Percentiles rank a stretch among this genome's conserved stretches.
phyloP scores from a whole-genome alignment of 2,113 vertebrate species.

The Hiodon tergisus region DNA sequence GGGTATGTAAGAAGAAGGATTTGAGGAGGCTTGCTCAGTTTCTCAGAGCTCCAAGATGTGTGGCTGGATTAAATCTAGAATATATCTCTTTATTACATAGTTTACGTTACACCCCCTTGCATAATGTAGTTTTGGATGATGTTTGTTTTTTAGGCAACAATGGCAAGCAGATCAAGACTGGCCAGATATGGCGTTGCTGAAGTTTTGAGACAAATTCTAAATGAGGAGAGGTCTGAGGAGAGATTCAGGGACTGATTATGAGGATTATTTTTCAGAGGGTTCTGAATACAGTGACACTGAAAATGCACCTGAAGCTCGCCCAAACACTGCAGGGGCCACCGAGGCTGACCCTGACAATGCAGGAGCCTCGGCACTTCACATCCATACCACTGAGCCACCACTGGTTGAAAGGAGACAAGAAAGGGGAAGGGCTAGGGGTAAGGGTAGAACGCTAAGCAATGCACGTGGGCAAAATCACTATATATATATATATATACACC shows the following conservation, averaged over 20 bases:
- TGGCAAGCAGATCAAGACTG: neutral
- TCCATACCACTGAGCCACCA: neutral
- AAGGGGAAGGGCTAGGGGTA: neutral
- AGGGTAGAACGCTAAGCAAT: neutral
- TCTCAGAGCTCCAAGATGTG: too few relatives aligned
- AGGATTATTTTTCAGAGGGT: neutral
- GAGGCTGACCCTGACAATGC: neutral
- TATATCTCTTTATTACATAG: too few relatives aligned
- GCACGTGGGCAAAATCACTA: neutral
- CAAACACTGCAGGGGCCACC: neutral
- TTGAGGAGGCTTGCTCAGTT: too few relatives aligned
- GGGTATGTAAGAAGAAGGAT: too few relatives aligned
- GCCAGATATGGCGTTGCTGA: neutral
- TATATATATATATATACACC: too few relatives aligned
- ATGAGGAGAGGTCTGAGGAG: neutral
- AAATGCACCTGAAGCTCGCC: neutral
- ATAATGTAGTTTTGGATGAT: neutral
- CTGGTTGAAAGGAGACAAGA: neutral
- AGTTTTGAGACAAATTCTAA: neutral
- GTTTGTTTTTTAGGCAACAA: constrained; percentile 8
- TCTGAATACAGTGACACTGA: neutral
- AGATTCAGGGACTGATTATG: constrained; percentile 6
- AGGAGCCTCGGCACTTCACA: too few relatives aligned
- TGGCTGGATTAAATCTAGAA: too few relatives aligned
- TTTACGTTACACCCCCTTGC: too few relatives aligned